Base-by-base conservation (phyloP, 2,113 vertebrate species). In the Spea bombifrons region DNA sequence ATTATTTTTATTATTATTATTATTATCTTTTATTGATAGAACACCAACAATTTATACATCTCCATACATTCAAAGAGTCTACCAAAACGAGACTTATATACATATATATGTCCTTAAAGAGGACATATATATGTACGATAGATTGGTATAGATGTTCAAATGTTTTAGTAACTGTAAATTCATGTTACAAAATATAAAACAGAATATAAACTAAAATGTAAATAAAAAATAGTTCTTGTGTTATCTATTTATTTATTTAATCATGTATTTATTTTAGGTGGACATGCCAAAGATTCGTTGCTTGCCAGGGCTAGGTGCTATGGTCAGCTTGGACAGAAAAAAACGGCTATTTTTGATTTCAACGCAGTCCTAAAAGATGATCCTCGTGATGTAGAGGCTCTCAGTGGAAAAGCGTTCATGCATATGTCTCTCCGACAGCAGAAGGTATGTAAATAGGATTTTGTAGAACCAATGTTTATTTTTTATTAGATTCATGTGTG, bases 331-430 rank as follows among this genome's bases (percentile, higher is more conserved):
- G 95, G 95, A 44, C 96, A 95, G 86, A 91, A 89, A 85, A 98
- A 95, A 90, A 98, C 95, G 0, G 95, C 97, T 0, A 92, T 98
- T 85, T 97, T 96, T 83, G 96, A 98, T 81, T 95, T 96, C 82
- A 94, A 91, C 66, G 83, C 92, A 2, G 84, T 94, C 75, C 88
- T 98, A 3, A 95, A 91, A 84, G 89, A 91, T 5, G 83, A 94
- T 8, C 93, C 94, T 0, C 76, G 84, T 49, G 92, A 96, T 0
- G 88, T 91, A 13, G 89, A 85, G 52, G 96, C 95, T 0, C 93
- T 97, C 76, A 95, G 95, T 3, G 96, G 96, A 4, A 89, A 95
- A 83, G 95, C 94, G 0, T 91, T 99, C 50, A 87, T 94, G 6
- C 85, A 93, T 83, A 89, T 96, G 3, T 88, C 90, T 76, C 91